Evolutionary conservation across 2,888 invertebrate species (phyloP).

Genomic region (Leptopterna dolabrata): DNA sequence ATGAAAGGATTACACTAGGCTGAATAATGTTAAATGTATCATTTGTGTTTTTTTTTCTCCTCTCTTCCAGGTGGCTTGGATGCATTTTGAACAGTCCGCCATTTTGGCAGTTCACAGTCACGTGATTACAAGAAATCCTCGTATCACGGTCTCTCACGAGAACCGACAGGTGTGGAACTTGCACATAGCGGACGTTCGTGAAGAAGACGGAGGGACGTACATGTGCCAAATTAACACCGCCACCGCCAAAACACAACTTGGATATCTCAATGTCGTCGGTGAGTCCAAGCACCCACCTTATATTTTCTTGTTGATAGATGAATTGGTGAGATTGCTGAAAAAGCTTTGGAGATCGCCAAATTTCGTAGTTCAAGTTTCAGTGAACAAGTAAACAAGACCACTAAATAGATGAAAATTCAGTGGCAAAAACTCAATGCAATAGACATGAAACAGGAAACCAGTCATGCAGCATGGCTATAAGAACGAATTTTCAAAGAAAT

Average conservation of each 20-base stretch:
- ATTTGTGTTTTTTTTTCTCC: neutral
- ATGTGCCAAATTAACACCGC: conserved; percentile 96
- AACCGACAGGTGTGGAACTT: conserved; percentile 93
- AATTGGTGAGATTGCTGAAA: too few species aligned
- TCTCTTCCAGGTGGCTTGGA: conserved; percentile 87
- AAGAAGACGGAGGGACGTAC: conserved; percentile 91
- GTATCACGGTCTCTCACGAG: conserved; percentile 92
- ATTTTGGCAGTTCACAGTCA: conserved; percentile 93
- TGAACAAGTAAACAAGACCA: too few species aligned
- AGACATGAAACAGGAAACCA: too few species aligned
- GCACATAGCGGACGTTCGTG: conserved; percentile 91
- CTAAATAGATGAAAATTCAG: too few species aligned
- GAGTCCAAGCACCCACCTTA: conserved; percentile 67
- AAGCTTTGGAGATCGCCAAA: too few species aligned
- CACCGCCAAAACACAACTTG: conserved; percentile 91
- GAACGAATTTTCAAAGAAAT: too few species aligned
- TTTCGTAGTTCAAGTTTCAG: too few species aligned
- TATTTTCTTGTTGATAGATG: neutral
- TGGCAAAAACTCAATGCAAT: too few species aligned
- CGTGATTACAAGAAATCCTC: conserved; percentile 92
- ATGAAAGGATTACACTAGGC: too few species aligned
- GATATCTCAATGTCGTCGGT: conserved; percentile 93
- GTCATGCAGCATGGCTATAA: too few species aligned
- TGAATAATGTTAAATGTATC: neutral
- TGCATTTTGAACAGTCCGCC: conserved; percentile 94